Conservation (phyloP, 2,113 vertebrate species). For the Noctilio leporinus region DNA sequence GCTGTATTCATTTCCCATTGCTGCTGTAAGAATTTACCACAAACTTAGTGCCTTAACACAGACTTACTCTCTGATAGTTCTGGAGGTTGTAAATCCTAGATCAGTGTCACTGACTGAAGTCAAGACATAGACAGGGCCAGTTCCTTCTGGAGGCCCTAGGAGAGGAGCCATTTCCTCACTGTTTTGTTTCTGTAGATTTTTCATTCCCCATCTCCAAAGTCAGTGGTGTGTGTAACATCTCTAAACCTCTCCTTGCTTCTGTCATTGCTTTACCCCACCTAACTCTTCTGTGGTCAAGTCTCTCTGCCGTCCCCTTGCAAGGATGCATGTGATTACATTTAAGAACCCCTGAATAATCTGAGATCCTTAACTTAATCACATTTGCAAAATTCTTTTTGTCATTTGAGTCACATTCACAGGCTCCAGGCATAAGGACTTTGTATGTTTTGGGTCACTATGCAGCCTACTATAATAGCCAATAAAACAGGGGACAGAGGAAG, state of each 20-base stretch:
- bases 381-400: not conserved
- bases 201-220: not conserved
- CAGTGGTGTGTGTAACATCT: not conserved
- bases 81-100: not conserved
- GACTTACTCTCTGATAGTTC: not conserved
- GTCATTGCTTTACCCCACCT: rapidly evolving
- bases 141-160: not conserved
- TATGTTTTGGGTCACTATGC: not conserved
- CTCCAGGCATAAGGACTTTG: not conserved
- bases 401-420: not conserved
- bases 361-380: not conserved
- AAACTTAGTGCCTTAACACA: not conserved
- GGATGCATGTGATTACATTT: not conserved
- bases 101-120: not conserved
- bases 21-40: not conserved
- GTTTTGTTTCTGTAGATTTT: not conserved
- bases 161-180: not conserved
- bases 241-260: not conserved
- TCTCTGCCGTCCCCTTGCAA: not conserved
- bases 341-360: not conserved
- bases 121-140: not conserved
- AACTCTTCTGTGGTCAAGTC: not conserved
- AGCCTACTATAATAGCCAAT: not conserved
- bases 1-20: not conserved
- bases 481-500: not conserved